Evolutionary conservation across 2,113 vertebrate genomes (phyloP).

Genomic region (Trematomus loennbergii): DNA sequence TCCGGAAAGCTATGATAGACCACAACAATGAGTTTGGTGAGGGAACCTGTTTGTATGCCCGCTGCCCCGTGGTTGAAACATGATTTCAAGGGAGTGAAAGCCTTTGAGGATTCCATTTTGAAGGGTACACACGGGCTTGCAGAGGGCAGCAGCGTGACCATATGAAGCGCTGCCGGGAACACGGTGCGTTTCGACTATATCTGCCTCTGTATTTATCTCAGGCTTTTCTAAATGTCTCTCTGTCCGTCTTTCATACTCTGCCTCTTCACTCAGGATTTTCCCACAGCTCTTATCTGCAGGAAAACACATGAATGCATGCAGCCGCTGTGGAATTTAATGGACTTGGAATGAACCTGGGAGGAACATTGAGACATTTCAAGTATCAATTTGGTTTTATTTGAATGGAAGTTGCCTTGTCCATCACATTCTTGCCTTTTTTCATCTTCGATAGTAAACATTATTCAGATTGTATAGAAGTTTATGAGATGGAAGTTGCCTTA

Average conservation of each 20-base stretch:
- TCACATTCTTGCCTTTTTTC: too few species aligned
- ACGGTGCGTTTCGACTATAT: slow-evolving; percentile 37
- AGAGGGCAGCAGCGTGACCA: slow-evolving; percentile 61
- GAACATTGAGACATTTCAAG: background rate
- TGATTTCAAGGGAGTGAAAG: slow-evolving; percentile 56
- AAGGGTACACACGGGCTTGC: slow-evolving; percentile 43
- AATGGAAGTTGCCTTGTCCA: background rate
- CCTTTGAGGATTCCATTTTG: slow-evolving; percentile 68
- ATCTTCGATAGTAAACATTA: too few species aligned
- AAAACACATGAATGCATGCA: slow-evolving; percentile 56
- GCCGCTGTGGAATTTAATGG: slow-evolving; percentile 47
- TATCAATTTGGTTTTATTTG: background rate
- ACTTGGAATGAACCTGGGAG: slow-evolving; percentile 44
- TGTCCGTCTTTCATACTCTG: slow-evolving; percentile 39
- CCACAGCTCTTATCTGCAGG: slow-evolving; percentile 61
- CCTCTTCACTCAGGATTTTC: slow-evolving; percentile 33
- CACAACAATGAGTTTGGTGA: slow-evolving; percentile 50
- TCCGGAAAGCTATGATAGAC: slow-evolving; percentile 26
- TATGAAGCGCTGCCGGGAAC: background rate
- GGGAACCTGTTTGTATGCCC: slow-evolving; percentile 49
- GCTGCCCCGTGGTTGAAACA: slow-evolving; percentile 46
- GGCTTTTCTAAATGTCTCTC: slow-evolving; percentile 42
- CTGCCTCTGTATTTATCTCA: slow-evolving; percentile 48
- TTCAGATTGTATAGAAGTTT: too few species aligned
- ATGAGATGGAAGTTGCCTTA: too few species aligned